Percentiles rank a stretch among this genome's conserved stretches.
These are phyloP conservation scores for Sebastes aleutianus DNA, from an alignment of 2,797 vertebrate genomes.

Conservation along the genomic window DNA sequence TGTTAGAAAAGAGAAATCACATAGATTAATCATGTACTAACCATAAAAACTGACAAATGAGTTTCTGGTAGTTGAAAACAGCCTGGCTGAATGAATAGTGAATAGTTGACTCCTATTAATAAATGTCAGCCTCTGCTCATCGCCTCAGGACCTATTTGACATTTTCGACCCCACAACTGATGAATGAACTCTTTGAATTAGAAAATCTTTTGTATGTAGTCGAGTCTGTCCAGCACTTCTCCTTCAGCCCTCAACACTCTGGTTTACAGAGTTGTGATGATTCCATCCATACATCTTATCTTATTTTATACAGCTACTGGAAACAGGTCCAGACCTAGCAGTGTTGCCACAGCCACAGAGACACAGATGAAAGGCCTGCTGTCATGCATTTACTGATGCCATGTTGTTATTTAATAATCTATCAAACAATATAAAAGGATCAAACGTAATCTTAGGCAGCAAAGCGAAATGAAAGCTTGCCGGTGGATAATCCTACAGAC, in stretches of 20 bases:
- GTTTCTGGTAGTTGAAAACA: no score
- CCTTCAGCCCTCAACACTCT: not conserved
- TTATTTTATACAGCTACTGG: not conserved
- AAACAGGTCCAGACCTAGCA: not conserved
- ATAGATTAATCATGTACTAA: no score
- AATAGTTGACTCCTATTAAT: no score
- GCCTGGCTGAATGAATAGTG: no score
- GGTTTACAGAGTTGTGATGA: not conserved
- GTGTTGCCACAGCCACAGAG: no score
- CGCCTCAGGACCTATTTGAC: no score
- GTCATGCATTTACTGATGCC: not conserved
- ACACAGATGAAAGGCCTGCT: conserved; percentile 1
- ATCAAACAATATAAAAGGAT: not conserved
- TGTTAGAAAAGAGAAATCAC: no score
- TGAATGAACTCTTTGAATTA: not conserved
- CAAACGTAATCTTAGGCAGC: not conserved
- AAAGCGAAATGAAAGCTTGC: not conserved
- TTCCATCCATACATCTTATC: not conserved
- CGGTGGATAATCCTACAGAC: not conserved
- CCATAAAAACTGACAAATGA: no score
- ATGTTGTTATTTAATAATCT: not conserved
- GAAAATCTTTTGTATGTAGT: not conserved
- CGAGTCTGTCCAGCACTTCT: no score
- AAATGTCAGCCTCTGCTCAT: no score
- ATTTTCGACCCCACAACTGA: not conserved